Percentiles rank a stretch among this genome's conserved stretches.
These are phyloP conservation scores for Cistogaster globosa DNA, from an alignment of 2,888 invertebrate species.

Conservation along the genomic window DNA sequence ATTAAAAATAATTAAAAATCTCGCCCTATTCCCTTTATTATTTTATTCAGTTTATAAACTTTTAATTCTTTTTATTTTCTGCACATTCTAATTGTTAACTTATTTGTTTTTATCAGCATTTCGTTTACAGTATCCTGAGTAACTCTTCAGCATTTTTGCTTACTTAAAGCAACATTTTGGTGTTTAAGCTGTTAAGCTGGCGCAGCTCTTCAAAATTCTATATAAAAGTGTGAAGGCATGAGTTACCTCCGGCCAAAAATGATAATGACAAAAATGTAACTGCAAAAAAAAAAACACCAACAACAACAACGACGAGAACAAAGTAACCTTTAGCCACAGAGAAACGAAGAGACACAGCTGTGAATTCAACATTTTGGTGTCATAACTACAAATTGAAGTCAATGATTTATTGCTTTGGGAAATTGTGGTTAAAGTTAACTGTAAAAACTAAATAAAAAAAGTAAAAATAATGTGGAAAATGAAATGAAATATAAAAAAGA, in stretches of 20 bases:
- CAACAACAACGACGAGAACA: slow-evolving; percentile 34
- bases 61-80: background rate
- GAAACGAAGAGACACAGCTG: slow-evolving; percentile 50
- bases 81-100: background rate
- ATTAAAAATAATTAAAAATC: no score
- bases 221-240: slow-evolving; percentile 18
- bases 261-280: slow-evolving; percentile 14
- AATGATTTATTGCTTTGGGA: slow-evolving; percentile 75
- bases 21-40: no score
- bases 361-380: slow-evolving; percentile 65
- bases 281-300: slow-evolving; percentile 27
- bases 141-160: background rate
- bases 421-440: slow-evolving; percentile 73
- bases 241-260: slow-evolving; percentile 26
- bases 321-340: background rate
- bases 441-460: slow-evolving; percentile 45
- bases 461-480: slow-evolving; percentile 10
- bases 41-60: no score
- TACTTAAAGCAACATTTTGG: slow-evolving; percentile 17
- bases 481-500: slow-evolving; percentile 17
- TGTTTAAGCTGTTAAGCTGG: slow-evolving; percentile 42
- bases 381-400: slow-evolving; percentile 75
- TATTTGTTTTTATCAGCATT: background rate
- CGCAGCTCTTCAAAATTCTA: background rate
- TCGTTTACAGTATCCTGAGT: background rate